Evolutionary conservation across 2,797 vertebrate genomes (phyloP), one percentile per base, ranked within the genome.

Genomic region (Heliangelus exortis): DNA sequence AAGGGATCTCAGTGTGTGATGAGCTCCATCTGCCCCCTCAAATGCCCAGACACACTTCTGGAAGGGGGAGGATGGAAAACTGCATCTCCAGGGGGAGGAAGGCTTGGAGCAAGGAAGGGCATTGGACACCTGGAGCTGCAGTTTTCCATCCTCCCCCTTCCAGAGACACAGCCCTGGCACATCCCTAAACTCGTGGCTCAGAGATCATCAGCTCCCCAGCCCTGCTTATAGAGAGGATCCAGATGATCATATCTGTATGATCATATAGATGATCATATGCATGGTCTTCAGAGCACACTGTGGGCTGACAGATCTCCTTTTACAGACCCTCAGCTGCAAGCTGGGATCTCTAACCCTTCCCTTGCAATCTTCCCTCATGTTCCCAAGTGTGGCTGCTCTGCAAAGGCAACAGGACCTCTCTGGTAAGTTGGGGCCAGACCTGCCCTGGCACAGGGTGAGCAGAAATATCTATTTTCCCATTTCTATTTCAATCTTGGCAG

Each of bases 41-140:
- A 3, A 0, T 1, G 18, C 43, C 43, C 21, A 68, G 28, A 62
- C 54, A 14, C 1, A 9, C 0, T 2, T 36, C 34, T 36, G 34
- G 34, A 36, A 36, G 34, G 34, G 34, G 34, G 34, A 36, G 34
- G 34, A 36, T 36, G 34, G 34, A 36, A 36, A 36, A 36, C 7
- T 36, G 34, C 34, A 36, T 36, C 34, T 36, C 34, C 34, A 36
- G 34, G 34, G 34, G 34, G 34, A 36, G 34, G 34, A 36, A 36
- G 34, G 34, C 34, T 36, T 36, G 34, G 34, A 36, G 34, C 34
- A 36, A 36, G 34, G 34, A 36, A 36, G 34, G 34, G 34, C 34
- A 36, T 10, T 36, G 34, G 34, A 36, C 34, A 36, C 34, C 34
- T 36, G 34, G 13, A 79, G 20, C 58, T 16, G 33, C 55, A 36